Conservation (phyloP, 2,888 invertebrate genomes). For the Pachliopta kotzebuea region DNA sequence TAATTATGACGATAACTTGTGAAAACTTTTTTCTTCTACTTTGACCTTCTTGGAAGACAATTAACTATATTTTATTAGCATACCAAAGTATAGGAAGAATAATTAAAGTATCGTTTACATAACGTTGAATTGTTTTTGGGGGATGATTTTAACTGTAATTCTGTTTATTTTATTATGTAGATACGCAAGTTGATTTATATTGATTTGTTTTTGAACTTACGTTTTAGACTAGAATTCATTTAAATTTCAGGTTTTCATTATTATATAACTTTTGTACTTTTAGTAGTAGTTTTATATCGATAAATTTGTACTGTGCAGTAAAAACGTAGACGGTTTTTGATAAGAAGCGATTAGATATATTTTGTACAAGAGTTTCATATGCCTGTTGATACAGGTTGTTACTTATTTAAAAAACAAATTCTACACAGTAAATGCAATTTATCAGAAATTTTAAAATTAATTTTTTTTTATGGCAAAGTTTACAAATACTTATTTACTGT, state of each 20-base stretch:
- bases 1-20: slow-evolving; percentile 8
- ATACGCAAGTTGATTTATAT: no score
- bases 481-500: no score
- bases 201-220: no score
- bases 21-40: not conserved
- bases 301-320: slow-evolving; percentile 51
- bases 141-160: not conserved
- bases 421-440: no score
- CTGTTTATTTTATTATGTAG: not conserved
- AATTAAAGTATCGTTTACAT: not conserved
- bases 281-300: slow-evolving; percentile 12
- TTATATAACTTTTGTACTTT: no score
- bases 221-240: no score
- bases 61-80: not conserved
- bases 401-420: not conserved
- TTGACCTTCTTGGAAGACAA: not conserved
- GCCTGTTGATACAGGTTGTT: slow-evolving; percentile 47
- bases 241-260: no score
- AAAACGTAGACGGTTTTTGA: slow-evolving; percentile 41
- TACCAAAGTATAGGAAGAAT: not conserved
- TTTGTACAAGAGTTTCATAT: slow-evolving; percentile 64
- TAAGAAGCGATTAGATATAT: slow-evolving; percentile 70
- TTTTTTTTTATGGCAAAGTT: no score
- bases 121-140: not conserved
- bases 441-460: no score